Evolutionary conservation across 2,888 invertebrate genomes (phyloP).

Genomic region (Choreutis nemorana): DNA sequence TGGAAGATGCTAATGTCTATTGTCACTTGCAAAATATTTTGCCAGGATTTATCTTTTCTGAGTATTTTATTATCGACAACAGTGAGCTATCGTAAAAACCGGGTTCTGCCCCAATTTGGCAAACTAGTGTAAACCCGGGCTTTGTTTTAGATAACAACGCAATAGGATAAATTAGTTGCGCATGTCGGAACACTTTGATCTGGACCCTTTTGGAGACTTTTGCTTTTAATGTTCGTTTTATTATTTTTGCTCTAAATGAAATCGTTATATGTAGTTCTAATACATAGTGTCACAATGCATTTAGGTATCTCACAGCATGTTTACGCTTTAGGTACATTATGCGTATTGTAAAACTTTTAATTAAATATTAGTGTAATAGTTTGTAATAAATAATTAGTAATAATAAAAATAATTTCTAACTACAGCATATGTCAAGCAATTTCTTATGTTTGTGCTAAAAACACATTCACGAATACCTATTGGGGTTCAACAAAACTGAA

Average conservation of each 20-base stretch:
- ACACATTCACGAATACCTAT: no score
- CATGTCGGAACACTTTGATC: constrained; percentile 43
- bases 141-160: constrained; percentile 44
- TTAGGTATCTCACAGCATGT: no score
- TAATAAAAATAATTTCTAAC: no score
- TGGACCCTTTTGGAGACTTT: constrained; percentile 35
- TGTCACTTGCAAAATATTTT: constrained; percentile 41
- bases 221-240: constrained; percentile 31
- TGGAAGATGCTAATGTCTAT: constrained; percentile 29
- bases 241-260: constrained; percentile 17
- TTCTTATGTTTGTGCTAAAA: no score
- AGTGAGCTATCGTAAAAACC: constrained; percentile 30
- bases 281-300: no score
- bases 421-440: no score
- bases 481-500: no score
- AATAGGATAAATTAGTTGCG: constrained; percentile 46
- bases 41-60: constrained; percentile 38
- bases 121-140: constrained; percentile 31
- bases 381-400: no score
- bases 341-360: no score
- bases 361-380: no score
- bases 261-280: no score
- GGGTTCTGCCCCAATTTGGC: constrained; percentile 46
- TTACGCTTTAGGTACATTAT: no score
- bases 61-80: constrained; percentile 16